These are phyloP conservation scores for Conomelus anceps DNA, from an alignment of 2,888 invertebrate genomes.

Conservation along the genomic window DNA sequence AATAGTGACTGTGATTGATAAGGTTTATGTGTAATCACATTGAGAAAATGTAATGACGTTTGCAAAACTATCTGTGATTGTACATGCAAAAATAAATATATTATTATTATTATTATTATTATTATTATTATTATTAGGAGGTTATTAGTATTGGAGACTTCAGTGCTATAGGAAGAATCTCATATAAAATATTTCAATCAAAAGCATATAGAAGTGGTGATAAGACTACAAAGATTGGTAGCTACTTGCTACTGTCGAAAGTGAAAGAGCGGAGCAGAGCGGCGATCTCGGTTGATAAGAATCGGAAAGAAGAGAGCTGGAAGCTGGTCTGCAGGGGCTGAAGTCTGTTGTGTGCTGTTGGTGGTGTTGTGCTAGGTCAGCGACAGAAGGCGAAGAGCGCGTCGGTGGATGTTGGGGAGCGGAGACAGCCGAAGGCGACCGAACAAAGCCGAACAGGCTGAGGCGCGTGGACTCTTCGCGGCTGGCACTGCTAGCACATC, in stretches of 20 bases:
- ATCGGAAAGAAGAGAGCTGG: not conserved
- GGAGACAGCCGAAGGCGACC: conserved; percentile 27
- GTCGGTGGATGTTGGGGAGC: conserved; percentile 11
- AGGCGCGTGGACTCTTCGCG: conserved; percentile 21
- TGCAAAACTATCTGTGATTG: no score
- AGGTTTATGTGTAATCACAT: no score
- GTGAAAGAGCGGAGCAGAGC: not conserved
- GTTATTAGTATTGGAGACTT: not conserved
- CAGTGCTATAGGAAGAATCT: not conserved
- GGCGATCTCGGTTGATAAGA: not conserved
- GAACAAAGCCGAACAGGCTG: conserved; percentile 26
- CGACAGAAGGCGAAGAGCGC: conserved; percentile 7
- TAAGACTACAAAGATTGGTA: not conserved
- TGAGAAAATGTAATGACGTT: no score
- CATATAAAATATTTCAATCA: no score
- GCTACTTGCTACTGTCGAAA: not conserved
- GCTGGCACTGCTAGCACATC: not conserved
- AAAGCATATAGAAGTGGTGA: not conserved
- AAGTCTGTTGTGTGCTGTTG: not conserved
- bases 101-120: no score
- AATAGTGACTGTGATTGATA: no score
- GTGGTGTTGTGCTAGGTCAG: conserved; percentile 7
- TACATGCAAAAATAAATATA: no score
- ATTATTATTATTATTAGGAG: no score
- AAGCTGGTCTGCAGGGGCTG: not conserved